Conservation (phyloP, 2,797 vertebrate genomes). For the Rhinoraja longicauda region DNA sequence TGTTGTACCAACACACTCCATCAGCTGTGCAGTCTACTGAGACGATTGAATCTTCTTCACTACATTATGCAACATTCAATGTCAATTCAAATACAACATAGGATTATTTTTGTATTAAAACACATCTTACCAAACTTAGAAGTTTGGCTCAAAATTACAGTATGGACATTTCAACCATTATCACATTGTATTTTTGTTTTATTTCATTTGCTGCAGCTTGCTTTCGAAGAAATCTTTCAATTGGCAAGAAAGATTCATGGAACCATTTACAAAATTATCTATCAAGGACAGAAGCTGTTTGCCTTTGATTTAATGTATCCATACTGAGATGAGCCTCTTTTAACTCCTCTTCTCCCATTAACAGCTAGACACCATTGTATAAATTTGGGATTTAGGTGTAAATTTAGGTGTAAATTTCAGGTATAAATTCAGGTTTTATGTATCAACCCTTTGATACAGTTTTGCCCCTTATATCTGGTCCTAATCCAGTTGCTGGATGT, state of each 20-base stretch:
- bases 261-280: background rate
- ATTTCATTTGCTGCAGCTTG: background rate
- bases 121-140: background rate
- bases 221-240: background rate
- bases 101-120: background rate
- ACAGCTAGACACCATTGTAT: too few species aligned
- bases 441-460: too few species aligned
- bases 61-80: background rate
- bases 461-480: too few species aligned
- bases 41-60: background rate
- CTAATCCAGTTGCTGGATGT: too few species aligned
- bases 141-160: background rate
- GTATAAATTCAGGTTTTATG: too few species aligned
- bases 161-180: background rate
- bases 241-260: background rate
- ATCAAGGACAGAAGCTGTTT: too few species aligned
- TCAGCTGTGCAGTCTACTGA: background rate
- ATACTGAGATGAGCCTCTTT: too few species aligned
- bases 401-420: too few species aligned
- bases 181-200: background rate
- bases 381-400: too few species aligned
- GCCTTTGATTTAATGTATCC: too few species aligned
- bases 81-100: background rate
- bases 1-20: background rate
- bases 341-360: too few species aligned